Percentiles rank a stretch among this genome's conserved stretches.
Conservation (phyloP, 1,140 invertebrate species). For the Micrasema longulum region DNA sequence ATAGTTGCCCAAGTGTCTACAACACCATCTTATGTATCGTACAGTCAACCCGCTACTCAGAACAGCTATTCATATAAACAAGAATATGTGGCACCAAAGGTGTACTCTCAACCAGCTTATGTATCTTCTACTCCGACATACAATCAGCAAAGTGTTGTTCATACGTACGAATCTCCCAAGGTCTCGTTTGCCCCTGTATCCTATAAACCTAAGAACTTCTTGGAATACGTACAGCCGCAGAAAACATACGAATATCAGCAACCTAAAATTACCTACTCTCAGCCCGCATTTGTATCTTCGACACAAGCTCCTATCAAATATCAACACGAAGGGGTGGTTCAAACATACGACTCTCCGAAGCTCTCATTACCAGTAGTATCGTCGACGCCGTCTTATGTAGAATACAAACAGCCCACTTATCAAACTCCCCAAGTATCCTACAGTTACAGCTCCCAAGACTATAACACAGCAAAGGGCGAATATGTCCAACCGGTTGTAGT, state of each 20-base stretch:
- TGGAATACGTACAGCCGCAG: conserved; percentile 31
- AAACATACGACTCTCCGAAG: conserved; percentile 40
- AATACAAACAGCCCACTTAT: conserved; percentile 34
- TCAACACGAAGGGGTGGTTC: conserved; percentile 37
- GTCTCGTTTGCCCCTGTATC: conserved; percentile 21
- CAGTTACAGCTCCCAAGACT: conserved; percentile 39
- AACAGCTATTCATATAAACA: conserved; percentile 57
- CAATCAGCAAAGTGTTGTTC: conserved; percentile 43
- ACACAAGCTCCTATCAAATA: conserved; percentile 44
- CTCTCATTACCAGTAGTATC: conserved; percentile 24
- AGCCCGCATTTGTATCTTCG: conserved; percentile 42
- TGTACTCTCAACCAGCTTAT: conserved; percentile 40
- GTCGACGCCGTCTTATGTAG: conserved; percentile 38
- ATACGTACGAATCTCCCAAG: conserved; percentile 39
- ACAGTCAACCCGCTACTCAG: conserved; percentile 56
- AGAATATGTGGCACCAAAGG: conserved; percentile 59
- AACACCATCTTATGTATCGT: conserved; percentile 54
- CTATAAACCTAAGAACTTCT: conserved; percentile 27
- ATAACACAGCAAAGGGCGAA: conserved; percentile 19
- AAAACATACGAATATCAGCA: conserved; percentile 29
- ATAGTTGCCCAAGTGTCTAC: conserved; percentile 55
- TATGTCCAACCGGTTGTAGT: conserved; percentile 46
- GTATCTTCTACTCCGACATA: conserved; percentile 46
- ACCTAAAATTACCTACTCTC: conserved; percentile 21
- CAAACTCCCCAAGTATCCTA: conserved; percentile 32